phyloP scores from a whole-genome alignment of 2,113 vertebrate genomes.

The Garra rufa region DNA sequence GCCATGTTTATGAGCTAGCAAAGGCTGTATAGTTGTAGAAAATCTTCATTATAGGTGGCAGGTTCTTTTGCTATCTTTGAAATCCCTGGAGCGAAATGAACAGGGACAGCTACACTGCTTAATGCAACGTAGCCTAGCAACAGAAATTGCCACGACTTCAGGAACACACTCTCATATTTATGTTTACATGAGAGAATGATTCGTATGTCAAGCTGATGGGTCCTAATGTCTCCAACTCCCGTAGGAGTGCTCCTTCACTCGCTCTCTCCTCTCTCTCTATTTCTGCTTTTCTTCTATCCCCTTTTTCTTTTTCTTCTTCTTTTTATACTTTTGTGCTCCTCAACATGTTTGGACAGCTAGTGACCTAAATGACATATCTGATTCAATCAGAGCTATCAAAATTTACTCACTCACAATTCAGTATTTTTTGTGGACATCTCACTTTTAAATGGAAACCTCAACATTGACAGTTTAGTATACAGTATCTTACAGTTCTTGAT shows the following conservation, averaged over 20 bases:
- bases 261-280: conserved; percentile 73
- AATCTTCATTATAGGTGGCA: conserved; percentile 50
- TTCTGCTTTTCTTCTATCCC: conserved; percentile 71
- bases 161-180: conserved; percentile 82
- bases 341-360: not conserved
- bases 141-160: conserved; percentile 77
- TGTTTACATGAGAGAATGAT: conserved; percentile 84
- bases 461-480: not conserved
- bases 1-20: conserved; percentile 35
- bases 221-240: conserved; percentile 72
- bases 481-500: not conserved
- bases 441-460: not conserved
- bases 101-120: conserved; percentile 80
- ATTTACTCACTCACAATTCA: not conserved
- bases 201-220: conserved; percentile 82
- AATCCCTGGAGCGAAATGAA: conserved; percentile 81
- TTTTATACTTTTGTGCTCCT: not conserved
- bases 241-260: conserved; percentile 62
- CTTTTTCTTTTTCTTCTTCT: not conserved
- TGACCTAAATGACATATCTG: not conserved
- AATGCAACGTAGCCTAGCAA: conserved; percentile 84
- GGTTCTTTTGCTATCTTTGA: conserved; percentile 76
- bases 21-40: not conserved
- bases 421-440: not conserved
- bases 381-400: not conserved